phyloP scores from a whole-genome alignment of 2,113 vertebrate species.

The Mirza zaza region DNA sequence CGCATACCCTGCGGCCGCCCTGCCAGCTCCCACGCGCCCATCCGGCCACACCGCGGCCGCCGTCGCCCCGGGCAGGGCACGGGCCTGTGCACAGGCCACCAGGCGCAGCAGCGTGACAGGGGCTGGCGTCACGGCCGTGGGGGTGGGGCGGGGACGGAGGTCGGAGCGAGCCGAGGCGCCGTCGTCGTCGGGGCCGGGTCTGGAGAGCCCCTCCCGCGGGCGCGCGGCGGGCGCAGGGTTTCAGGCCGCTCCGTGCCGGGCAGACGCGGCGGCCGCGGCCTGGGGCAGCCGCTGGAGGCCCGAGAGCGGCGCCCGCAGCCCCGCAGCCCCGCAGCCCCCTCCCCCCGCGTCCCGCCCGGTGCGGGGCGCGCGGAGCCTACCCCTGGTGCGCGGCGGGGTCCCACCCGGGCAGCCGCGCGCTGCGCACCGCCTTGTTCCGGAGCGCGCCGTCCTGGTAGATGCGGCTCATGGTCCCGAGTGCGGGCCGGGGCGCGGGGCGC shows the following conservation, averaged over 20 bases:
- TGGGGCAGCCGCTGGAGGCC: background rate
- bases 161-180: background rate
- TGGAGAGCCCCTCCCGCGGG: background rate
- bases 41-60: no score
- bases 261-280: no score
- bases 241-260: background rate
- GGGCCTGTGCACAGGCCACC: background rate
- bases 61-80: background rate
- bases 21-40: background rate
- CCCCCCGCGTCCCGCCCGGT: background rate
- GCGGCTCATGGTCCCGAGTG: conserved; percentile 84
- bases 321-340: no score
- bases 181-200: background rate
- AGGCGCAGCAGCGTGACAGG: background rate
- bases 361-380: conserved; percentile 75
- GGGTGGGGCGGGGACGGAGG: background rate
- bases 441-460: conserved; percentile 87
- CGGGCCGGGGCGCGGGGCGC: no score
- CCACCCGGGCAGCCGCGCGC: conserved; percentile 83
- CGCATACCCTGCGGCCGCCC: no score
- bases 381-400: conserved; percentile 84
- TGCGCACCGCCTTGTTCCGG: conserved; percentile 87
- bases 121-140: background rate
- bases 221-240: no score
- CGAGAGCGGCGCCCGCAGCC: background rate